These are phyloP conservation scores for Corbicula japonica DNA, from an alignment of 2,888 invertebrate species.

Conservation along the genomic window DNA sequence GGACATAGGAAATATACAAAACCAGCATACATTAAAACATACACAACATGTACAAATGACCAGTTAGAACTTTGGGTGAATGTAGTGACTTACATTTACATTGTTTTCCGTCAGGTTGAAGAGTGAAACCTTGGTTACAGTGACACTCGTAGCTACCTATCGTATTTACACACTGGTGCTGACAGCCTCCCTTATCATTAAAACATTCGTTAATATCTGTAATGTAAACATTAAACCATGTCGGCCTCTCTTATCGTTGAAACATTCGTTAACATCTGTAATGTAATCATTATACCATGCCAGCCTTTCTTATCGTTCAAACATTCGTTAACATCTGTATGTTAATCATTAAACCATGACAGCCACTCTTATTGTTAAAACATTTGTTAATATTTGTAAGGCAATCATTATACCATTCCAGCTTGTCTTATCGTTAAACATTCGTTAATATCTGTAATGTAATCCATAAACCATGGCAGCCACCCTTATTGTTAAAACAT, in stretches of 20 bases:
- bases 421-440: conserved; percentile 79
- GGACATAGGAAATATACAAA: too few relatives aligned
- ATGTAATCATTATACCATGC: conserved; percentile 25
- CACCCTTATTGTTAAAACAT: too few relatives aligned
- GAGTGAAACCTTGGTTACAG: conserved; percentile 80
- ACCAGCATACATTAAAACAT: too few relatives aligned
- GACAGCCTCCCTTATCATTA: conserved; percentile 78
- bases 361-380: conserved; percentile 78
- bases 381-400: conserved; percentile 84
- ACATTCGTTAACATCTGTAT: conserved; percentile 84
- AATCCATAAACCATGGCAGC: not conserved
- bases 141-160: conserved; percentile 81
- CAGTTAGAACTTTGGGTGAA: too few relatives aligned
- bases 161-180: conserved; percentile 82
- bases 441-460: conserved; percentile 81
- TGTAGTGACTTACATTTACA: conserved; percentile 80
- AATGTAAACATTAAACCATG: conserved; percentile 40
- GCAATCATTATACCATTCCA: conserved; percentile 61
- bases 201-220: conserved; percentile 84
- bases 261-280: conserved; percentile 84
- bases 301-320: conserved; percentile 78
- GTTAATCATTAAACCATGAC: conserved; percentile 50
- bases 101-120: conserved; percentile 77
- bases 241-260: conserved; percentile 78
- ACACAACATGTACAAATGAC: too few relatives aligned